These are phyloP conservation scores for Mantis religiosa DNA, from an alignment of 2,888 invertebrate genomes.

Conservation along the genomic window DNA sequence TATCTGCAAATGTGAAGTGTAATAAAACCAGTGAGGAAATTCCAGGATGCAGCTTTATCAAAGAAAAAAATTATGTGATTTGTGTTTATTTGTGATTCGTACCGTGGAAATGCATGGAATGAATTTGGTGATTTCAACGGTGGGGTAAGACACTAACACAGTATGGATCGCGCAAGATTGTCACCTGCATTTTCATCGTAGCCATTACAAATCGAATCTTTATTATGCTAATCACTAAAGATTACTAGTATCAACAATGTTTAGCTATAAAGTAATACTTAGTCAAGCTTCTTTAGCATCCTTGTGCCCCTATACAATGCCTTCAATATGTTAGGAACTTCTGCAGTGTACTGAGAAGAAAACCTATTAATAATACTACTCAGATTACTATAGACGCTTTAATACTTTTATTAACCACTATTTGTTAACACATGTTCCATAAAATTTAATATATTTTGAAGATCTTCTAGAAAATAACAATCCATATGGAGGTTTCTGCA, in stretches of 20 bases:
- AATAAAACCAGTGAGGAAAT: background rate
- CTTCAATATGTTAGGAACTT: background rate
- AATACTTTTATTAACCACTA: background rate
- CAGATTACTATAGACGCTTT: background rate
- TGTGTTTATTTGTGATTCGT: background rate
- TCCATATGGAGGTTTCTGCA: background rate
- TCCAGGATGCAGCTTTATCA: background rate
- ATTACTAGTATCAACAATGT: no score
- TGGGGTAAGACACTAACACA: background rate
- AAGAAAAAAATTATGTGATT: background rate
- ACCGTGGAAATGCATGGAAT: background rate
- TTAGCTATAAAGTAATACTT: background rate
- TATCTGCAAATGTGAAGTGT: background rate
- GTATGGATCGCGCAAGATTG: background rate
- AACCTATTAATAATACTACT: background rate
- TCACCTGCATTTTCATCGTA: background rate
- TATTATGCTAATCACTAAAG: background rate
- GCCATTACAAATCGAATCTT: background rate
- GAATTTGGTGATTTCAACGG: constrained; percentile 1
- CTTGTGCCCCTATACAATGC: background rate
- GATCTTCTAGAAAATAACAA: background rate
- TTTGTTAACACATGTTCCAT: background rate
- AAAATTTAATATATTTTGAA: background rate
- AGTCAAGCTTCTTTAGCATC: background rate
- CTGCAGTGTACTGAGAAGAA: background rate